Evolutionary conservation across 2,113 vertebrate species (phyloP).

Genomic region (Plectropomus leopardus): DNA sequence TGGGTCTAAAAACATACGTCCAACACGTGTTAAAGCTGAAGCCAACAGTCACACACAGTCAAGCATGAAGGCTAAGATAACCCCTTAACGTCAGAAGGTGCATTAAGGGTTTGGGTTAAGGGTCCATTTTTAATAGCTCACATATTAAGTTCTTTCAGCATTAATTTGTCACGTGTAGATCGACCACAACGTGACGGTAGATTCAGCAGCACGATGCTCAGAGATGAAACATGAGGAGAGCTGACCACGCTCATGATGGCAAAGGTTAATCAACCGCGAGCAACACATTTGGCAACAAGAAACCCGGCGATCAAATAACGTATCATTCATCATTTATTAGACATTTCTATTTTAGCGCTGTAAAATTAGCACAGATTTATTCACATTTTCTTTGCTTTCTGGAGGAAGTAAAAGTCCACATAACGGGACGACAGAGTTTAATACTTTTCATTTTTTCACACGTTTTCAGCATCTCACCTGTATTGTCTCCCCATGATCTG

Average conservation of each 20-base stretch:
- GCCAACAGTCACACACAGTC: background rate
- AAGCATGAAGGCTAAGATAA: background rate
- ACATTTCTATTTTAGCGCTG: slow-evolving; percentile 38
- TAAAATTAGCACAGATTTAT: background rate
- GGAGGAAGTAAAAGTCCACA: slow-evolving; percentile 11
- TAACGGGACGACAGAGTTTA: slow-evolving; percentile 33
- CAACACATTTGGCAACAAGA: slow-evolving; percentile 14
- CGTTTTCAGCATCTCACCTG: slow-evolving; percentile 82
- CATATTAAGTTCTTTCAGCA: slow-evolving; percentile 6
- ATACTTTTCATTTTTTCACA: slow-evolving; percentile 31
- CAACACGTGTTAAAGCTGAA: background rate
- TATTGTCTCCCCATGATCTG: slow-evolving; percentile 81
- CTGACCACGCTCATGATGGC: background rate
- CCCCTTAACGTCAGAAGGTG: background rate
- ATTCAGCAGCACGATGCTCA: slow-evolving; percentile 9
- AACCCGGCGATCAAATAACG: slow-evolving; percentile 20
- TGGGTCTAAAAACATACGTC: background rate
- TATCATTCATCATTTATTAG: slow-evolving; percentile 13
- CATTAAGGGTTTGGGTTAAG: background rate
- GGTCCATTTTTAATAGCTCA: slow-evolving; percentile 30
- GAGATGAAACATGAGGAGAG: slow-evolving; percentile 54
- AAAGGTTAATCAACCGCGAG: slow-evolving; percentile 50
- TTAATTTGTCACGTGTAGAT: slow-evolving; percentile 32
- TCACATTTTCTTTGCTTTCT: slow-evolving; percentile 13
- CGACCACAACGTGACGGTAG: slow-evolving; percentile 21